Percentiles rank a stretch among this genome's conserved stretches.
Evolutionary conservation across 2,797 vertebrate genomes (phyloP).

Genomic region (Pseudotriccus pelzelni): DNA sequence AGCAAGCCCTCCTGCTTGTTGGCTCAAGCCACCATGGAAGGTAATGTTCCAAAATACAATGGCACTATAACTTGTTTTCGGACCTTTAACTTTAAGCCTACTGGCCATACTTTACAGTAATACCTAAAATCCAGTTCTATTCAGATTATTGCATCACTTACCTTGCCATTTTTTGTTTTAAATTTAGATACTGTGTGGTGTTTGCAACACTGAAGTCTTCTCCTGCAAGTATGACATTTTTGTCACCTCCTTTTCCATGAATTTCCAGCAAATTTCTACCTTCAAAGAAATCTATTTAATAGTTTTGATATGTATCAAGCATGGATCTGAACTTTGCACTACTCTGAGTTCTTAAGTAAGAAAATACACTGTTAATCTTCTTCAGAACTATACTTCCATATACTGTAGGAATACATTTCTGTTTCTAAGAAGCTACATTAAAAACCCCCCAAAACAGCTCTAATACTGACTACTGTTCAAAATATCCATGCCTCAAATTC

Average conservation of each 20-base stretch:
- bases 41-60: not conserved
- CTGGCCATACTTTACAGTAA: not conserved
- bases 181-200: not conserved
- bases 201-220: not conserved
- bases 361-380: not conserved
- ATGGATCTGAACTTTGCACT: not conserved
- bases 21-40: not conserved
- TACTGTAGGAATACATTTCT: not conserved
- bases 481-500: not conserved
- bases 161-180: fast-evolving
- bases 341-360: not conserved
- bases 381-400: not conserved
- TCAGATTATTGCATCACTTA: not conserved
- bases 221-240: not conserved
- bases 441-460: not conserved
- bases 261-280: not conserved
- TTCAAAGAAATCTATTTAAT: not conserved
- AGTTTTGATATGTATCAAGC: not conserved
- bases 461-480: not conserved
- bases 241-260: not conserved
- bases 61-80: not conserved
- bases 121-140: not conserved
- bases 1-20: not conserved
- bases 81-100: not conserved
- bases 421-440: not conserved